Base-by-base conservation (phyloP, 2,888 invertebrate species). In the Dusona sp. region DNA sequence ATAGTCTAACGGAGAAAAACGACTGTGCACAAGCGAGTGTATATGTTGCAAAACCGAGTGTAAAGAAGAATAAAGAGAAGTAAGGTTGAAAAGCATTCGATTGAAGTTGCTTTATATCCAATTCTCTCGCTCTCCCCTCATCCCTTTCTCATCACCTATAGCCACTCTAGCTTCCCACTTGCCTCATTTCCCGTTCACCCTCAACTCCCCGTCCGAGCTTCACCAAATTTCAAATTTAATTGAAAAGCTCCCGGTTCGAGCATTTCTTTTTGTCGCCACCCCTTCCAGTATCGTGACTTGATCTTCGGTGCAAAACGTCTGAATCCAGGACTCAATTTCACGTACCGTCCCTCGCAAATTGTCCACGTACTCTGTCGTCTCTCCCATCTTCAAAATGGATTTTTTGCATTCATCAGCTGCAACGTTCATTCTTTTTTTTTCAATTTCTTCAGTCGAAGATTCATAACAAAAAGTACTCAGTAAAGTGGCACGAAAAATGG, bases 151-250 rank as follows among this genome's bases (percentile, higher is more conserved):
- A 72, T 80, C 68, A 19, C 73, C 70, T 67, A 72, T 72, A 33
- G 73, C 45, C 80, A 83, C 13, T 51, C 48, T 33, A n/a, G 65
- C 79, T 70, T 65, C 16, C 70, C 81, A 83, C 83, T 75, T 48
- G 78, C 75, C 77, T 67, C 87, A 85, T 77, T 67, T 70, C 45
- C 72, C 57, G 83, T 77, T 64, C 68, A 65, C 65, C 79, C 29
- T 61, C 72, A 38, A 65, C 79, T 57, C 73, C 78, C 70, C 72
- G 54, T 64, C 67, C 57, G 70, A 45, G 83, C 74, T 85, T 70
- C 82, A 45, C 87, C 84, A 89, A 88, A 89, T 89, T 90, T 88
- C 87, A 86, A 89, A 91, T 92, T 92, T 92, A 92, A 92, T 92
- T 92, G 92, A 92, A 92, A 92, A 90, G 64, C 16, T 74, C 73